These are phyloP conservation scores for Coleophora deauratella DNA, from an alignment of 2,888 invertebrate genomes.

Conservation along the genomic window DNA sequence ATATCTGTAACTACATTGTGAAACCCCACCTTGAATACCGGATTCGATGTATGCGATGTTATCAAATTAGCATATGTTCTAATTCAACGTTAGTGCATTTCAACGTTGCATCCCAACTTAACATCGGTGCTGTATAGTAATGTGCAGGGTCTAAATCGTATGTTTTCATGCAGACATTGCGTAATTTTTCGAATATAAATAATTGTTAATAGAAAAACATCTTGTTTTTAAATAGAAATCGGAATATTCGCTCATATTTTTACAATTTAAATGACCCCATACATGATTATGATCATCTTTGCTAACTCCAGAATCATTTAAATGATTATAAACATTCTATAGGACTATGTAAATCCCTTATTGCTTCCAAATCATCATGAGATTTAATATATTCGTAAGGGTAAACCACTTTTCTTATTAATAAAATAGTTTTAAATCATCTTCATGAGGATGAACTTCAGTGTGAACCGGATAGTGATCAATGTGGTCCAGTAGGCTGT, in stretches of 20 bases:
- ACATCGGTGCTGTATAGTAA: constrained; percentile 19
- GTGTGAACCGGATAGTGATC: too few species aligned
- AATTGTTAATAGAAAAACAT: constrained; percentile 28
- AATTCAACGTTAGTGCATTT: constrained; percentile 14
- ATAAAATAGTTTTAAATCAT: constrained; percentile 9
- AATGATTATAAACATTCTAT: constrained; percentile 12
- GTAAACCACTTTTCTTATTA: constrained; percentile 18
- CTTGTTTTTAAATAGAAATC: constrained; percentile 29
- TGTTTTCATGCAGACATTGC: constrained; percentile 20
- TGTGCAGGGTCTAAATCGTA: constrained; percentile 21
- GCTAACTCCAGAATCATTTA: constrained; percentile 11
- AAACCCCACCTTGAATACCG: constrained; percentile 18
- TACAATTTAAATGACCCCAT: constrained; percentile 22
- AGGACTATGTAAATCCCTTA: constrained; percentile 15
- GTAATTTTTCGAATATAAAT: constrained; percentile 34
- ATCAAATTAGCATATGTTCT: constrained; percentile 16
- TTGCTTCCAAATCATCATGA: constrained; percentile 10
- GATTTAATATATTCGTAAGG: constrained; percentile 20
- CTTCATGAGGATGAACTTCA: constrained; percentile 5
- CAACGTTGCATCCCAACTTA: constrained; percentile 24
- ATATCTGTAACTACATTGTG: constrained; percentile 20
- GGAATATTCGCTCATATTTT: constrained; percentile 24
- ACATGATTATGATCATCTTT: constrained; percentile 21
- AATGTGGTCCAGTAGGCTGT: too few species aligned
- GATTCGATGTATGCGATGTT: constrained; percentile 14